Conservation (phyloP, 1,140 invertebrate species). For the Zaprionus davidi region DNA sequence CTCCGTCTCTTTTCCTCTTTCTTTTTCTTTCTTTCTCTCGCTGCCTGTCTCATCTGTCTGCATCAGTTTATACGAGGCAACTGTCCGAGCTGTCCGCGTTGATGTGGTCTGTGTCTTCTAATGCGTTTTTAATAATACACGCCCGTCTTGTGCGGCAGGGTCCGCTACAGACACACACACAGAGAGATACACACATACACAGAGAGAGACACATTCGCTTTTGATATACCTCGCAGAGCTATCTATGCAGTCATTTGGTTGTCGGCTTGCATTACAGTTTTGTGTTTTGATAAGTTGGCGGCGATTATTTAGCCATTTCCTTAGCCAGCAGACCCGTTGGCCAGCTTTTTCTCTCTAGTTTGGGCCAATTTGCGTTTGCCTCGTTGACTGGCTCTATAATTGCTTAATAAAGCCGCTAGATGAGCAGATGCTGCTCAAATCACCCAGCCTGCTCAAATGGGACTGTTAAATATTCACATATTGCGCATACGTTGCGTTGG, state of each 20-base stretch:
- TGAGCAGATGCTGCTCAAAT: slow-evolving; percentile 38
- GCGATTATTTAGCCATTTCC: slow-evolving; percentile 82
- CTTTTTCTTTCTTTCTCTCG: slow-evolving; percentile 7
- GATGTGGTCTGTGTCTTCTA: slow-evolving; percentile 66
- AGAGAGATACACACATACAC: neutral
- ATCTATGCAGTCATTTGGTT: slow-evolving; percentile 42
- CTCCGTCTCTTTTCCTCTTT: slow-evolving; percentile 12
- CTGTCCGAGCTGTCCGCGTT: slow-evolving; percentile 33
- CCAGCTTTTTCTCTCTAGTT: slow-evolving; percentile 20
- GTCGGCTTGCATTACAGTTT: slow-evolving; percentile 69
- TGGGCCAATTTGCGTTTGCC: slow-evolving; percentile 61
- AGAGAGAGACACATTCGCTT: neutral
- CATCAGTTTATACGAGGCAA: slow-evolving; percentile 73
- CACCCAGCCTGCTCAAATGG: slow-evolving; percentile 11
- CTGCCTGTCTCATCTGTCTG: slow-evolving; percentile 26
- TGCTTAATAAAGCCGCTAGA: slow-evolving; percentile 73
- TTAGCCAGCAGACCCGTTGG: slow-evolving; percentile 45
- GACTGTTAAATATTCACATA: slow-evolving; percentile 9
- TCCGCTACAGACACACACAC: slow-evolving; percentile 1
- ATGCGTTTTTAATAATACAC: slow-evolving; percentile 84
- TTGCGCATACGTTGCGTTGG: slow-evolving; percentile 35
- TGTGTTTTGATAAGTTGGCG: slow-evolving; percentile 79
- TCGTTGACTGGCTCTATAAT: slow-evolving; percentile 51
- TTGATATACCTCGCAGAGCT: slow-evolving; percentile 26
- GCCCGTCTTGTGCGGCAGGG: slow-evolving; percentile 65